phyloP scores from a whole-genome alignment of 2,113 vertebrate genomes.

The Columba janthina region DNA sequence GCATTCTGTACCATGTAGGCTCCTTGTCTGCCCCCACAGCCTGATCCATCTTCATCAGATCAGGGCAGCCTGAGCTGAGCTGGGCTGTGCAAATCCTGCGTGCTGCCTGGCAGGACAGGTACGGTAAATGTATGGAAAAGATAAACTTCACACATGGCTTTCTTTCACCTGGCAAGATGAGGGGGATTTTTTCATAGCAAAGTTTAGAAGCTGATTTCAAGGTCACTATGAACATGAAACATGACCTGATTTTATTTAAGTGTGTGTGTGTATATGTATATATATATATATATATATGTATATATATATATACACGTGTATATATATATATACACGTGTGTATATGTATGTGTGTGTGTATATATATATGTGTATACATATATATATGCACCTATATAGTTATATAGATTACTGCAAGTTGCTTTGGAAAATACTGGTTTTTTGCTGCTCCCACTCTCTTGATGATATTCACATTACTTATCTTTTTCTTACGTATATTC shows the following conservation, averaged over 20 bases:
- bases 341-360: no score
- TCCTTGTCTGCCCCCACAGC: background rate
- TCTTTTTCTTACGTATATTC: background rate
- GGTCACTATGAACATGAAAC: background rate
- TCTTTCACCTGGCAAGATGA: background rate
- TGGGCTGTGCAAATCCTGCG: background rate
- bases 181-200: background rate
- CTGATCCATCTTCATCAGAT: background rate
- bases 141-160: background rate
- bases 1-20: background rate
- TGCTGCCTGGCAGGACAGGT: background rate
- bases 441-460: background rate
- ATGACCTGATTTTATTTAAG: background rate
- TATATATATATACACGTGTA: no score
- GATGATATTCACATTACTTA: background rate
- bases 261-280: no score
- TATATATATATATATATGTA: background rate
- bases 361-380: no score
- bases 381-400: background rate
- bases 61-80: background rate
- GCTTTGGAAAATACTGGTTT: background rate
- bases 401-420: background rate
- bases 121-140: background rate
- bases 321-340: no score
- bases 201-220: background rate